Evolutionary conservation across 2,113 vertebrate species (phyloP).

Genomic region (Seriola quinqueradiata): DNA sequence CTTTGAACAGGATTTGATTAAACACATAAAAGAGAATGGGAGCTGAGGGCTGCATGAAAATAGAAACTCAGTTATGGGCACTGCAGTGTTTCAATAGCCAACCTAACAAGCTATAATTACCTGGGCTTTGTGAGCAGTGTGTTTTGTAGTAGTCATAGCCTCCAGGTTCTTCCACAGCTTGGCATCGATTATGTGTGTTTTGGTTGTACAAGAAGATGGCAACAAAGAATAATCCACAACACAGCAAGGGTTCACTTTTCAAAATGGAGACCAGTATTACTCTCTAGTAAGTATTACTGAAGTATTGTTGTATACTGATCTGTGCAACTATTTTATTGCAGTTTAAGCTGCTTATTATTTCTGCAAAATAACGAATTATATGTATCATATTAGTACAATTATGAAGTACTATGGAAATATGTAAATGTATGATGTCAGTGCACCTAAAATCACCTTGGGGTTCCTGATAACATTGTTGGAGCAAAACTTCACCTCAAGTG

Average conservation of each 20-base stretch:
- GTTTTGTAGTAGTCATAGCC: conserved; percentile 4
- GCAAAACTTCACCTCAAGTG: not conserved
- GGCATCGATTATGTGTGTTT: not conserved
- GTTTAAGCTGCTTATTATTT: not conserved
- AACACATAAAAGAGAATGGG: not conserved
- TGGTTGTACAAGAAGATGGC: conserved; percentile 4
- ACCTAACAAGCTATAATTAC: conserved; percentile 14
- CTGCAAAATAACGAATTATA: not conserved
- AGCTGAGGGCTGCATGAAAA: not conserved
- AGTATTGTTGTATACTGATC: not conserved
- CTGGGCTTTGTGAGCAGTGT: not conserved
- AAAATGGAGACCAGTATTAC: not conserved
- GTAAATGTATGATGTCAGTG: not conserved
- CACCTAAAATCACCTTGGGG: not conserved
- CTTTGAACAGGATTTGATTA: conserved; percentile 8
- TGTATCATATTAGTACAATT: too few relatives aligned
- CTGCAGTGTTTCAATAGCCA: not conserved
- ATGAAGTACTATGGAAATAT: not conserved
- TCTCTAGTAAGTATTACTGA: not conserved
- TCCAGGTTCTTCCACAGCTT: conserved; percentile 21
- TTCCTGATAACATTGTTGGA: not conserved
- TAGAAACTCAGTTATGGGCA: not conserved
- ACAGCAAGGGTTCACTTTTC: not conserved
- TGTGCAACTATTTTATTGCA: not conserved
- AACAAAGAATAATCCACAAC: conserved; percentile 14